A percentile compares a stretch with the other conserved stretches of the same genome.
These are phyloP conservation scores for Taeniopygia guttata DNA, from an alignment of 2,797 vertebrate genomes.

Conservation along the genomic window DNA sequence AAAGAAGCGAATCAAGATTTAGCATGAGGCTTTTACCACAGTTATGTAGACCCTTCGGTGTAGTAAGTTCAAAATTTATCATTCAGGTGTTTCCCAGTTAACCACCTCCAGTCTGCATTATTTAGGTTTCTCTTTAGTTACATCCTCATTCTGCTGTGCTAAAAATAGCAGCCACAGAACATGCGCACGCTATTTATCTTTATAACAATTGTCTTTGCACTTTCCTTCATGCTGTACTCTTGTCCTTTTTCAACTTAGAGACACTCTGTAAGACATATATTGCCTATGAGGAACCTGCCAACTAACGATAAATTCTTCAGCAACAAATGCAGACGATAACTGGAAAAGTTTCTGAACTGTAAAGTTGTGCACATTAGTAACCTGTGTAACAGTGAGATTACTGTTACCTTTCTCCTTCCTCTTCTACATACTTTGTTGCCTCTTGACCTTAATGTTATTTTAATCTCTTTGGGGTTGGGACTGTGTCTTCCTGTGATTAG, in stretches of 20 bases:
- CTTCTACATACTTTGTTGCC: slow-evolving; percentile 31
- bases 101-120: not conserved
- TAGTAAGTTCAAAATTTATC: not conserved
- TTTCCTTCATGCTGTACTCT: not conserved
- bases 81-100: not conserved
- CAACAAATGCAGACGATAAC: not conserved
- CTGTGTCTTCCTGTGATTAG: slow-evolving; percentile 58
- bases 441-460: slow-evolving; percentile 62
- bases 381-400: slow-evolving; percentile 35
- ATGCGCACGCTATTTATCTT: slow-evolving; percentile 14
- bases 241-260: not conserved
- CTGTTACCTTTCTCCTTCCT: slow-evolving; percentile 38
- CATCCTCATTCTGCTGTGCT: not conserved
- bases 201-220: slow-evolving; percentile 43
- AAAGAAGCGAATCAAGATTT: not conserved
- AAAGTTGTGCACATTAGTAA: not conserved
- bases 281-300: not conserved
- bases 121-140: not conserved
- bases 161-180: not conserved
- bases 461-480: slow-evolving; percentile 64
- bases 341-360: not conserved
- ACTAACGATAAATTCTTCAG: slow-evolving; percentile 25
- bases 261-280: not conserved
- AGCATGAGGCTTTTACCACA: not conserved
- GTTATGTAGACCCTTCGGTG: not conserved